A percentile compares a stretch with the other conserved stretches of the same genome.
These are phyloP conservation scores for Psilanteris sp. DNA, from an alignment of 1,140 invertebrate species.

Conservation along the genomic window DNA sequence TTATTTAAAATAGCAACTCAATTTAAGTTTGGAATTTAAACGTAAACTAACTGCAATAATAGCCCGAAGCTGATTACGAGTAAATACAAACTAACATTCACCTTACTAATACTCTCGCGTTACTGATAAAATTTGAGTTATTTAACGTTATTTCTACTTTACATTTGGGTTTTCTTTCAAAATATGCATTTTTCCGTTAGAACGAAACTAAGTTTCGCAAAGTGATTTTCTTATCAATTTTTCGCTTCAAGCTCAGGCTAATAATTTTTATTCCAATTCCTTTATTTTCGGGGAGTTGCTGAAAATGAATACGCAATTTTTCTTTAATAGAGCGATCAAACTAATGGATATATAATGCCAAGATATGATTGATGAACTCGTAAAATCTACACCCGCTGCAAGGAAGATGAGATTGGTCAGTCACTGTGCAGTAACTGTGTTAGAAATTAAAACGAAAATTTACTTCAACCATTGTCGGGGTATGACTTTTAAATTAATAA, in stretches of 20 bases:
- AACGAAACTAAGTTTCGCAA: too few species aligned
- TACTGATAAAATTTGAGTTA: too few species aligned
- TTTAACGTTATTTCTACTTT: too few species aligned
- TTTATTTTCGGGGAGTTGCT: too few species aligned
- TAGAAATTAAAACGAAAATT: constrained; percentile 25
- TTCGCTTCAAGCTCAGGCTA: too few species aligned
- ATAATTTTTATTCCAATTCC: too few species aligned
- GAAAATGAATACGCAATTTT: constrained; percentile 16
- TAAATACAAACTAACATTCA: constrained; percentile 19
- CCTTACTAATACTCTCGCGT: background rate
- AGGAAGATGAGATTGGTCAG: constrained; percentile 15
- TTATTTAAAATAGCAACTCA: constrained; percentile 58
- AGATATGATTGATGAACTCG: constrained; percentile 38
- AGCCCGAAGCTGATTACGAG: constrained; percentile 19
- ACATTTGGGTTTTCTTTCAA: background rate
- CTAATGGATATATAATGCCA: constrained; percentile 12
- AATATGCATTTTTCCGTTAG: too few species aligned
- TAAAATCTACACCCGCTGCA: constrained; percentile 6
- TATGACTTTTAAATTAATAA: too few species aligned
- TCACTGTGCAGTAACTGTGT: constrained; percentile 10
- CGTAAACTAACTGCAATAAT: constrained; percentile 40
- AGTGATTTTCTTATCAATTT: background rate
- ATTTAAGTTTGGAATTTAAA: constrained; percentile 58
- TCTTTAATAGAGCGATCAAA: constrained; percentile 10
- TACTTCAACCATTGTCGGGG: too few species aligned